Conservation (phyloP, 2,888 invertebrate genomes). For the Cantharis lateralis region DNA sequence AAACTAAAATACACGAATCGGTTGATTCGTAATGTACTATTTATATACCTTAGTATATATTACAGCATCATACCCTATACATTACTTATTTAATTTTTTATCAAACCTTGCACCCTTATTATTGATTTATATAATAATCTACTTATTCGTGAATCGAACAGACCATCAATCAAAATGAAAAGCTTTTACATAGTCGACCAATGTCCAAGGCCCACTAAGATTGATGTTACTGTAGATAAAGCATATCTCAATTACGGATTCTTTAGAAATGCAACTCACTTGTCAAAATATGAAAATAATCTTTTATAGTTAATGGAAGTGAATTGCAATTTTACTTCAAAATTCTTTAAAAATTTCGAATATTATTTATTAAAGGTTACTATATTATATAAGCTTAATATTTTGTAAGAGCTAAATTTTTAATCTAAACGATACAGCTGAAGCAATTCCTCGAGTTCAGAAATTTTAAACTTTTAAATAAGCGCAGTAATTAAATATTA, state of each 20-base stretch:
- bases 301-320: slow-evolving; percentile 18
- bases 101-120: slow-evolving; percentile 6
- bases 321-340: slow-evolving; percentile 10
- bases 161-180: slow-evolving; percentile 30
- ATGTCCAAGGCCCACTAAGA: slow-evolving; percentile 27
- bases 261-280: slow-evolving; percentile 28
- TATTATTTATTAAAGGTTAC: not conserved
- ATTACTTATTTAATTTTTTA: not conserved
- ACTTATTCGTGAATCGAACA: slow-evolving; percentile 20
- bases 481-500: not conserved
- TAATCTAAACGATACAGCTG: not conserved
- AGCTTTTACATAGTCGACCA: slow-evolving; percentile 27
- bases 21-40: no score
- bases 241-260: slow-evolving; percentile 29
- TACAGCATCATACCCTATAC: not conserved
- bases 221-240: slow-evolving; percentile 31
- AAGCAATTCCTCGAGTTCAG: not conserved
- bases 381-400: not conserved
- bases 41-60: no score
- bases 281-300: slow-evolving; percentile 30
- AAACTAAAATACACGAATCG: no score
- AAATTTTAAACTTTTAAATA: not conserved
- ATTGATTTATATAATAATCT: slow-evolving; percentile 20
- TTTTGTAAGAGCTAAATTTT: not conserved
- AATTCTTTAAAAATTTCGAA: not conserved